Evolutionary conservation across 2,888 invertebrate genomes (phyloP), one percentile per base, ranked within the genome.

Genomic region (Drosophila mettleri): DNA sequence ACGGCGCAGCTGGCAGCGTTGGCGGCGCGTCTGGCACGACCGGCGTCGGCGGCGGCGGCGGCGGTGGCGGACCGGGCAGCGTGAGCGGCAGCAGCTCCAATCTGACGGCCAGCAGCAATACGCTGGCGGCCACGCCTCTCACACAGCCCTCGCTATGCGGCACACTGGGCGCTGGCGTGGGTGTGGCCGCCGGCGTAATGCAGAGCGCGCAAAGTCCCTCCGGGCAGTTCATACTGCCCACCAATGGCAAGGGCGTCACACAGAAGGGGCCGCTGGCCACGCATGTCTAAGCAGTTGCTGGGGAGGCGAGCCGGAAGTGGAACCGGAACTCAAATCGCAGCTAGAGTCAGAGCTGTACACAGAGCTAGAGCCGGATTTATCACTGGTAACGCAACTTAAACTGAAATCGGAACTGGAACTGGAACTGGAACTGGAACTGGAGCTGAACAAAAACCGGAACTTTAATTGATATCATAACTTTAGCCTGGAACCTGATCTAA

Each of bases 31-130:
- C 33, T 0, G 58, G 49, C 1, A 34, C 48, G 2, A 53, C 18
- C 34, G 36, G 73, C 54, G 2, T 66, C 8, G 38, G 8, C 16
- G 33, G 73, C 55, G 2, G 68, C 5, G 38, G 8, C 18, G 9
- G 1, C 62, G 12, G 93, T 91, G 92, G 95, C 94, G 88, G 86
- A 5, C 70, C 81, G 0, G 90, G 90, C 66, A 90, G 90, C 58
- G 87, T 91, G 14, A 81, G 95, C 93, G 78, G 95, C 94, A 92
- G 96, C 94, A 53, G 95, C 94, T 60, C 90, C 62, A 92, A 91
- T 72, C 80, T 91, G 20, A 91, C 91, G 3, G 90, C 91, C 43
- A 91, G 90, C 81, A 91, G 89, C 67, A 92, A 91, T 73, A 92
- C 91, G 8, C 69, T 91, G 62, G 91, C 91, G 52, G 91, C 91